These are phyloP conservation scores for Thera obeliscata DNA, from an alignment of 2,888 invertebrate species.

Conservation along the genomic window DNA sequence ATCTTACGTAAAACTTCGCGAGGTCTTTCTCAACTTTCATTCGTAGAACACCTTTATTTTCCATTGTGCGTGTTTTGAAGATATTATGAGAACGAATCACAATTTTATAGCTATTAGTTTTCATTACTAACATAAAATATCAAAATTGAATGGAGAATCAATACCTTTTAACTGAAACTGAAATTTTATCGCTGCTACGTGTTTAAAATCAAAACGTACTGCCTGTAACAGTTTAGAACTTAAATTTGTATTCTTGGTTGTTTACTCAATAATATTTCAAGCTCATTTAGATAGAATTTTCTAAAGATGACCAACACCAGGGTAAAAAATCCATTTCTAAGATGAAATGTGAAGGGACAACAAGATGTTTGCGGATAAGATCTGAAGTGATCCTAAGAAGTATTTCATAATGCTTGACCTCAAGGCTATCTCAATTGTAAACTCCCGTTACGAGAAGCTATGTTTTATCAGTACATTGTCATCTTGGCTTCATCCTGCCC, in stretches of 20 bases:
- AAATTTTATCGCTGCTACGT: slow-evolving; percentile 13
- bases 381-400: slow-evolving; percentile 36
- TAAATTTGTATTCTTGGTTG: neutral
- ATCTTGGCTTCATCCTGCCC: slow-evolving; percentile 21
- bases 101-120: slow-evolving; percentile 22
- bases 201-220: slow-evolving; percentile 1
- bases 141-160: slow-evolving; percentile 14
- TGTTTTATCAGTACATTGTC: slow-evolving; percentile 36
- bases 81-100: slow-evolving; percentile 30
- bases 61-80: slow-evolving; percentile 49
- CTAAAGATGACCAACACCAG: neutral
- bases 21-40: slow-evolving; percentile 64
- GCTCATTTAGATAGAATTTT: too few relatives aligned
- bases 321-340: neutral
- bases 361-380: slow-evolving; percentile 33
- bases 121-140: slow-evolving; percentile 19
- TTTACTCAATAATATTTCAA: too few relatives aligned
- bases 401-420: slow-evolving; percentile 47
- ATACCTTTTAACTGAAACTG: too few relatives aligned
- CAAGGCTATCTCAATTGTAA: slow-evolving; percentile 46
- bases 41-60: slow-evolving; percentile 55
- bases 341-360: slow-evolving; percentile 16
- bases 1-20: slow-evolving; percentile 56
- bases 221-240: neutral
- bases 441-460: slow-evolving; percentile 44